A percentile compares a stretch with the other conserved stretches of the same genome.
Evolutionary conservation across 2,888 invertebrate species (phyloP).

Genomic region (Minunthozetes semirufus): DNA sequence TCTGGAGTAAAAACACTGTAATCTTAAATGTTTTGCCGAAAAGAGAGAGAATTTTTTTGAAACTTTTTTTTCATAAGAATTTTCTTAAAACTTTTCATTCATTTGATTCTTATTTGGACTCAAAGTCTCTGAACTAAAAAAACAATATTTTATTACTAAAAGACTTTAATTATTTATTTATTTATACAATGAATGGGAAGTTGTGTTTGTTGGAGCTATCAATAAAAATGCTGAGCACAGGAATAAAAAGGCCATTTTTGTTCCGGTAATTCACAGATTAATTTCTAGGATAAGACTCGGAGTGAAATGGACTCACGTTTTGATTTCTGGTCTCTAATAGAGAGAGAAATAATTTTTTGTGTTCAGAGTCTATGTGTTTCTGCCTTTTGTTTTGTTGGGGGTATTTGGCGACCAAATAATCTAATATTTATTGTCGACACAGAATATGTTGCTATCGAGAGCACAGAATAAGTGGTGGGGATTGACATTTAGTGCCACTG

Average conservation of each 20-base stretch:
- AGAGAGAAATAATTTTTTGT: too few relatives aligned
- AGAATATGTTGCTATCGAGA: neutral
- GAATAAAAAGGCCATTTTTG: neutral
- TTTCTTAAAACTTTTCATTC: too few relatives aligned
- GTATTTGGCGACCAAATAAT: neutral
- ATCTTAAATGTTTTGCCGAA: slow-evolving; percentile 22
- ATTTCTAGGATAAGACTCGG: neutral
- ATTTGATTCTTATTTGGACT: too few relatives aligned
- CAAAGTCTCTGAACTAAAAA: neutral
- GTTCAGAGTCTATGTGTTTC: neutral
- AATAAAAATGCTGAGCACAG: neutral
- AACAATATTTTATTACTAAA: neutral
- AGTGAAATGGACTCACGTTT: slow-evolving; percentile 3
- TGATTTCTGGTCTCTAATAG: neutral
- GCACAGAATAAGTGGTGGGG: too few relatives aligned
- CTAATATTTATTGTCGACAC: slow-evolving; percentile 9
- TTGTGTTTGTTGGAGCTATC: neutral
- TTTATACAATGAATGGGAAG: neutral
- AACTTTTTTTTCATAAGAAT: too few relatives aligned
- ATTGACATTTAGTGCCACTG: too few relatives aligned
- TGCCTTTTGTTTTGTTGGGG: neutral
- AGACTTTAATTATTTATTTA: neutral
- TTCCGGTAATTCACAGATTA: neutral
- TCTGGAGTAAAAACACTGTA: slow-evolving; percentile 21
- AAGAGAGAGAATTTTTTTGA: neutral